These are phyloP conservation scores for Phragmatobia fuliginosa DNA, from an alignment of 2,888 invertebrate species.

Conservation along the genomic window DNA sequence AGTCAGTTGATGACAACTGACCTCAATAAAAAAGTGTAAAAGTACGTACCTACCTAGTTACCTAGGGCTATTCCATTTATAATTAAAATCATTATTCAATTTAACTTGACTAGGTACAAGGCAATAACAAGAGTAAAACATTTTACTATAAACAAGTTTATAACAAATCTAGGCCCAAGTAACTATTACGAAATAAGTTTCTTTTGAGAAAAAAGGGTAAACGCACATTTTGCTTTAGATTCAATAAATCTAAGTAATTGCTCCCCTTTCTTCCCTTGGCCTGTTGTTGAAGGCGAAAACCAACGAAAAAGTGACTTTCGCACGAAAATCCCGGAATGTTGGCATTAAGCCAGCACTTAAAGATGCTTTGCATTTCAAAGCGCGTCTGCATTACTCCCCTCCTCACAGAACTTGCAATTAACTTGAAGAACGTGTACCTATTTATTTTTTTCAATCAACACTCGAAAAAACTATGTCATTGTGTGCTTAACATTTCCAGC, in stretches of 20 bases:
- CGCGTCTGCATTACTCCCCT: conserved; percentile 56
- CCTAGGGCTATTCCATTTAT: no score
- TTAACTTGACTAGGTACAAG: neutral
- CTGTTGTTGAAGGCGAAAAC: conserved; percentile 65
- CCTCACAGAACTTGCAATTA: conserved; percentile 43
- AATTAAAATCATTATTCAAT: neutral
- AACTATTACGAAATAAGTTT: conserved; percentile 32
- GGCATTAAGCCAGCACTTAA: conserved; percentile 69
- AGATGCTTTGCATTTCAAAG: conserved; percentile 63
- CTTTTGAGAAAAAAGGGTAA: conserved; percentile 40
- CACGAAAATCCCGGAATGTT: conserved; percentile 68
- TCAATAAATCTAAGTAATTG: conserved; percentile 83
- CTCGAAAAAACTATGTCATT: conserved; percentile 2
- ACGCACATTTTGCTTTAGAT: conserved; percentile 61
- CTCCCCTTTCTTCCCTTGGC: conserved; percentile 72
- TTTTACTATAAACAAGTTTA: conserved; percentile 20
- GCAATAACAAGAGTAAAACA: conserved; percentile 11
- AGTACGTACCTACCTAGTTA: no score
- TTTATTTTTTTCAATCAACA: conserved; percentile 23
- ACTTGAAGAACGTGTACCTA: conserved; percentile 26
- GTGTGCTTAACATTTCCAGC: conserved; percentile 8
- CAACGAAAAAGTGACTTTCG: conserved; percentile 72
- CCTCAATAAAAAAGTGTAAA: no score
- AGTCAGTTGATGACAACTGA: no score
- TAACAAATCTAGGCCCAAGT: conserved; percentile 10